Evolutionary conservation across 2,113 vertebrate species (phyloP), one percentile per base, ranked within the genome.

Genomic region (Chaenogobius annularis): DNA sequence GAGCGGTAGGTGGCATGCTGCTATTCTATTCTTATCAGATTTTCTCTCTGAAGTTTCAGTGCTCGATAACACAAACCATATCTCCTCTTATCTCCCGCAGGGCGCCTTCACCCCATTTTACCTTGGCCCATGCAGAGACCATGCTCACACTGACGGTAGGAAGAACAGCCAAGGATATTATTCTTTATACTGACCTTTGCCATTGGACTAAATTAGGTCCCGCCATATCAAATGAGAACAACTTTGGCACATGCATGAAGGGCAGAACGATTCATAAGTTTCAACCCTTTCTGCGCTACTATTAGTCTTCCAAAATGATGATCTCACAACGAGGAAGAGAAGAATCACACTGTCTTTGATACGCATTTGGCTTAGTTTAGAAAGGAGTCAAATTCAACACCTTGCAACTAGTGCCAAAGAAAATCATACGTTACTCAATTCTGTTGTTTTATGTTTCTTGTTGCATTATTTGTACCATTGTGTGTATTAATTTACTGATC

Each of bases 71-170:
- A 47, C 55, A 69, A 75, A 23, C 22, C 35, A 50, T 59, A 73
- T 84, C 72, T 72, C 68, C 68, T 65, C 63, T 35, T 31, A 68
- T 70, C 72, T 47, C 66, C 59, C 66, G 70, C 1, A 56, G 61
- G 76, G 64, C 26, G 1, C 72, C 66, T 65, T 81, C 66, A 86
- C 69, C 68, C 70, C 68, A 35, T 80, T 81, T 80, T 37, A 74
- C 72, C 56, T 12, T 15, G 3, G 75, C 81, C 71, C 83, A 76
- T 77, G 80, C 73, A 47, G 66, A 7, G 15, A 68, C 44, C 11
- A 44, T 48, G 56, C 26, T 26, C 12, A 31, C 23, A 17, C 58
- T 35, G 23, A 19, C 56, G 15, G 22, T 17, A 35, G 13, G 7
- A 3, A 31, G 12, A 14, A 6, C 7, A 1, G 23, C 5, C 55